Conservation (phyloP, 2,113 vertebrate genomes). For the Sporophila hypoxantha region DNA sequence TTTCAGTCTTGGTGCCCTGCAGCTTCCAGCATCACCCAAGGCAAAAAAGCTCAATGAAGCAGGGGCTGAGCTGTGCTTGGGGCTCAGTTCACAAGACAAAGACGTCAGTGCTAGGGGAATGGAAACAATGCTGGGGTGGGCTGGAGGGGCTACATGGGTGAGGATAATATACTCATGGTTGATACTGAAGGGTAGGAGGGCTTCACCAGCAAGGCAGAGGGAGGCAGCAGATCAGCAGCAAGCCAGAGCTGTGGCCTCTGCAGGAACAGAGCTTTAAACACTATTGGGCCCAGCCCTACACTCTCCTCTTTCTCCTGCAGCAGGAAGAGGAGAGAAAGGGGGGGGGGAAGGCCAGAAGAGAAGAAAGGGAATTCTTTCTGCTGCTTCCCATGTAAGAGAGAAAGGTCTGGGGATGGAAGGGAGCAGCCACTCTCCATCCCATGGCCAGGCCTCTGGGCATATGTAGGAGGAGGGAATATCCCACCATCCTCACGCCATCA, state of each 20-base stretch:
- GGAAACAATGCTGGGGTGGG: background rate
- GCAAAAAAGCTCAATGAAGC: background rate
- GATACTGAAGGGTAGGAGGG: background rate
- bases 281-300: background rate
- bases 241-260: background rate
- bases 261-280: background rate
- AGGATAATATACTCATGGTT: accelerated
- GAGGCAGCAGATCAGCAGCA: background rate
- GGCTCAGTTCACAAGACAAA: background rate
- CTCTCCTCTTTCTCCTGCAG: background rate
- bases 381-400: background rate
- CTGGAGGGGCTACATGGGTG: background rate
- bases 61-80: background rate
- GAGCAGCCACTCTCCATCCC: background rate
- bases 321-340: background rate
- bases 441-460: background rate
- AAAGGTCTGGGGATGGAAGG: background rate
- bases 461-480: background rate
- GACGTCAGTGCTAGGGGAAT: background rate
- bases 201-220: background rate
- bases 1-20: background rate
- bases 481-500: background rate
- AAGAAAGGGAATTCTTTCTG: background rate
- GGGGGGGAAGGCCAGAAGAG: background rate
- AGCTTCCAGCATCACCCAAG: background rate